Evolutionary conservation across 2,797 vertebrate genomes (phyloP).

Genomic region (Paguma larvata): DNA sequence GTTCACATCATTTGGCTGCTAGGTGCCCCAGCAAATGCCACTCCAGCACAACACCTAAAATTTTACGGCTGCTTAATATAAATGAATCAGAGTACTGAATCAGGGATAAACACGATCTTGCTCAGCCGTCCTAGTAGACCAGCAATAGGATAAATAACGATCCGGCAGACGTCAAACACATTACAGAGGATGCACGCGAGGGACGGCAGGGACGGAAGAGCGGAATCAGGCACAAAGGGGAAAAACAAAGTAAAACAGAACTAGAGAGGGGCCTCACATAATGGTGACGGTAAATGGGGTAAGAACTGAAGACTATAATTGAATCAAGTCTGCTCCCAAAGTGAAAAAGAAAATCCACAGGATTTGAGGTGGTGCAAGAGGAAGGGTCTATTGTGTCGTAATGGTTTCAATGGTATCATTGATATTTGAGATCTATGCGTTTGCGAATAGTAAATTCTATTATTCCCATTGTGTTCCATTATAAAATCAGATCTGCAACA

Average conservation of each 20-base stretch:
- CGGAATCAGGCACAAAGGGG: not conserved
- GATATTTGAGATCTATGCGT: slow-evolving; percentile 8
- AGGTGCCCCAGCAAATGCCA: not conserved
- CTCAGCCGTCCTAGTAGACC: not conserved
- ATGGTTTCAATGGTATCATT: not conserved
- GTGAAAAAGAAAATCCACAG: not conserved
- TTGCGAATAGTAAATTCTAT: not conserved
- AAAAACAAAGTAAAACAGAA: not conserved
- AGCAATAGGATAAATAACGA: not conserved
- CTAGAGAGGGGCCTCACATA: not conserved
- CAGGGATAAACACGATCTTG: not conserved
- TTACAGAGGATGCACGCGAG: not conserved
- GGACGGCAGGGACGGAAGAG: not conserved
- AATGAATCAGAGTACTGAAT: not conserved
- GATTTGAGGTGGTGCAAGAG: not conserved
- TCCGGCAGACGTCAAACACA: not conserved
- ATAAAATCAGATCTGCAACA: slow-evolving; percentile 8
- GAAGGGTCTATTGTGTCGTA: not conserved
- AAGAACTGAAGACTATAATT: not conserved
- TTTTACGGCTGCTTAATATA: not conserved
- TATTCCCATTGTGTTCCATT: not conserved
- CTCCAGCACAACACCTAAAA: not conserved
- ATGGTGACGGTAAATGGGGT: too few species aligned
- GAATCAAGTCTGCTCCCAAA: not conserved
- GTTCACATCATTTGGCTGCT: not conserved